Percentiles rank a stretch among this genome's conserved stretches.
Conservation (phyloP, 2,888 invertebrate species). For the Cinara cedri region DNA sequence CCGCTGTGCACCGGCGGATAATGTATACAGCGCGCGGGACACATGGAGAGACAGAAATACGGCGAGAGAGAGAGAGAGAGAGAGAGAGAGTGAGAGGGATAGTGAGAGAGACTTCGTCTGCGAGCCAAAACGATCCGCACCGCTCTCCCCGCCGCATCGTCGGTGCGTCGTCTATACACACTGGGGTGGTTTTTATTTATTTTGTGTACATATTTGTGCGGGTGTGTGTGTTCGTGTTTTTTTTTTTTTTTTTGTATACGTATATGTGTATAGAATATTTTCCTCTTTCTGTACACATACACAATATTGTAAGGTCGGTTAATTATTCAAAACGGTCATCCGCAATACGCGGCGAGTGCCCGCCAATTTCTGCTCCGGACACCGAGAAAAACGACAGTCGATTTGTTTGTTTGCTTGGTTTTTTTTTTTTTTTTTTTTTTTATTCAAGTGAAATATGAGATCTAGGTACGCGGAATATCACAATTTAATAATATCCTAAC, state of each 20-base stretch:
- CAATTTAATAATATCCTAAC: too few species aligned
- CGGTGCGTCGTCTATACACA: conserved; percentile 15
- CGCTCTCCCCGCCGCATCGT: neutral
- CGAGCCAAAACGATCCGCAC: conserved; percentile 35
- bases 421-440: too few species aligned
- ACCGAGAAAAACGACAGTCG: conserved; percentile 22
- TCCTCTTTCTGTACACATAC: neutral
- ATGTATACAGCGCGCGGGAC: conserved; percentile 11
- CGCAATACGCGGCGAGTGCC: conserved; percentile 25
- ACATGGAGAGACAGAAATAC: too few species aligned
- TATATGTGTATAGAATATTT: conserved; percentile 9
- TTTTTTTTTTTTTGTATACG: conserved; percentile 16
- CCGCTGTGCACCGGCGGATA: conserved; percentile 29
- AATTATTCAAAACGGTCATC: conserved; percentile 53
- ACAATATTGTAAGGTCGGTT: conserved; percentile 15
- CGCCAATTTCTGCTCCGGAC: conserved; percentile 22
- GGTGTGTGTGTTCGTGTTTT: neutral
- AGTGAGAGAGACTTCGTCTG: conserved; percentile 26
- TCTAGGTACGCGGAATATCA: too few species aligned
- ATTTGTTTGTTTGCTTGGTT: conserved; percentile 42
- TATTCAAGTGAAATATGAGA: too few species aligned
- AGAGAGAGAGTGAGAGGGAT: neutral
- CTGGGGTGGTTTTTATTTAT: conserved; percentile 33
- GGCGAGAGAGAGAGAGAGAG: neutral
- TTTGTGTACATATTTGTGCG: neutral